Evolutionary conservation across 1,140 invertebrate genomes (phyloP).

Genomic region (Drosophila pseudoananassae): DNA sequence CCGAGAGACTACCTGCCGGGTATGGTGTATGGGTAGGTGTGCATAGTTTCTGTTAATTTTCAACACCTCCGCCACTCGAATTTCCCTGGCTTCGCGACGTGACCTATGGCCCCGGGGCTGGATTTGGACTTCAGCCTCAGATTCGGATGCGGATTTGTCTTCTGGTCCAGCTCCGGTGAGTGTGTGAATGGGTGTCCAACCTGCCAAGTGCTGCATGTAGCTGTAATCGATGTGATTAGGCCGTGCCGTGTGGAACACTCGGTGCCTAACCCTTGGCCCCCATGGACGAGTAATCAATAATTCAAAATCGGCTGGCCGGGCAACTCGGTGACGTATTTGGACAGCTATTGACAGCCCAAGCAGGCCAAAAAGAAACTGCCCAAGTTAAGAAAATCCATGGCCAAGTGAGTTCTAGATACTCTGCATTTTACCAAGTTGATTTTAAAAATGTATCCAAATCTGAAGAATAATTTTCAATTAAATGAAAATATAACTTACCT

Average conservation of each 20-base stretch:
- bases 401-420: constrained; percentile 23
- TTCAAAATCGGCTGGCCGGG: constrained; percentile 47
- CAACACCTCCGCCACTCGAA: constrained; percentile 72
- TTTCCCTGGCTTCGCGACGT: constrained; percentile 51
- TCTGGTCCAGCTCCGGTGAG: constrained; percentile 4
- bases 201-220: constrained; percentile 66
- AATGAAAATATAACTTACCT: neutral
- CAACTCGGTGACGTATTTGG: constrained; percentile 73
- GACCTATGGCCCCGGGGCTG: constrained; percentile 63
- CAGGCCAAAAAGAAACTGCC: constrained; percentile 46
- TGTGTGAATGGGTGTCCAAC: constrained; percentile 53
- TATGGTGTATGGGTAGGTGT: constrained; percentile 45
- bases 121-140: constrained; percentile 44
- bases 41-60: constrained; percentile 74
- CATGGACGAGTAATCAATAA: constrained; percentile 70
- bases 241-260: constrained; percentile 49
- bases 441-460: no score
- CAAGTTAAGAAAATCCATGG: neutral
- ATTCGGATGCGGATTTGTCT: constrained; percentile 2
- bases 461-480: neutral
- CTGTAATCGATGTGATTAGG: constrained; percentile 80
- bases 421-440: constrained; percentile 1
- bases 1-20: constrained; percentile 62
- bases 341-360: constrained; percentile 75
- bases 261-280: constrained; percentile 55